Percentiles rank a stretch among this genome's conserved stretches.
These are phyloP conservation scores for Malthinus seriepunctatus DNA, from an alignment of 2,888 invertebrate species.

Conservation along the genomic window DNA sequence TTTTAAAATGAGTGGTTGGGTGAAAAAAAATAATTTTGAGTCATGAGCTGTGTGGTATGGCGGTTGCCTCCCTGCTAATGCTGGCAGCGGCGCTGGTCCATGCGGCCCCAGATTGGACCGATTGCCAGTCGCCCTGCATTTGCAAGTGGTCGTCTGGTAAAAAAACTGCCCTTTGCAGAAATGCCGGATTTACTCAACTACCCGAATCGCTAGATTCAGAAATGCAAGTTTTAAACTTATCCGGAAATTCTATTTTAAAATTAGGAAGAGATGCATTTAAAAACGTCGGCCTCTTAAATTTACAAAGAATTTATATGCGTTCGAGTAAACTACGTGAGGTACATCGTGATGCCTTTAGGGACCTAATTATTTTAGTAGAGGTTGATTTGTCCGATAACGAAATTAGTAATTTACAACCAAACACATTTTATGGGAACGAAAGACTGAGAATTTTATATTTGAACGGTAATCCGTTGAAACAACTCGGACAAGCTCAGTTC, in stretches of 20 bases:
- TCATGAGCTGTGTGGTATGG: conserved; percentile 50
- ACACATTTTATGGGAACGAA: conserved; percentile 84
- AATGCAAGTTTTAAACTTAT: conserved; percentile 85
- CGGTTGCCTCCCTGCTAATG: conserved; percentile 49
- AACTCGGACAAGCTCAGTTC: conserved; percentile 76
- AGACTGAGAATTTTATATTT: conserved; percentile 76
- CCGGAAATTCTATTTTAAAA: conserved; percentile 76
- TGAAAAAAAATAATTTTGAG: conserved; percentile 35
- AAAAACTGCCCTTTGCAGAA: conserved; percentile 84
- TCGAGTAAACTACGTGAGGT: conserved; percentile 76
- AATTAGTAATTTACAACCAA: conserved; percentile 71
- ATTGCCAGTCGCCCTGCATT: conserved; percentile 82
- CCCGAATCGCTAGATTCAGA: conserved; percentile 72
- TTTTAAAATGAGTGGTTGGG: conserved; percentile 33
- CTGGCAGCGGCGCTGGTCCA: conserved; percentile 54
- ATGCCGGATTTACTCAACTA: conserved; percentile 77
- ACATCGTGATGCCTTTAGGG: conserved; percentile 83
- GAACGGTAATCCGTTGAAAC: conserved; percentile 80
- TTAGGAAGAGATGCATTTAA: conserved; percentile 80
- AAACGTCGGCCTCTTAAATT: conserved; percentile 75
- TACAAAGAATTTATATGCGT: conserved; percentile 81
- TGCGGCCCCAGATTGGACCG: conserved; percentile 80
- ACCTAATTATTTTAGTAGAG: conserved; percentile 83
- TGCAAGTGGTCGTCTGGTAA: conserved; percentile 94
- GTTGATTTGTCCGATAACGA: conserved; percentile 85